A percentile compares a stretch with the other conserved stretches of the same genome.
Evolutionary conservation across 2,797 vertebrate genomes (phyloP).

Genomic region (Psittacula echo): DNA sequence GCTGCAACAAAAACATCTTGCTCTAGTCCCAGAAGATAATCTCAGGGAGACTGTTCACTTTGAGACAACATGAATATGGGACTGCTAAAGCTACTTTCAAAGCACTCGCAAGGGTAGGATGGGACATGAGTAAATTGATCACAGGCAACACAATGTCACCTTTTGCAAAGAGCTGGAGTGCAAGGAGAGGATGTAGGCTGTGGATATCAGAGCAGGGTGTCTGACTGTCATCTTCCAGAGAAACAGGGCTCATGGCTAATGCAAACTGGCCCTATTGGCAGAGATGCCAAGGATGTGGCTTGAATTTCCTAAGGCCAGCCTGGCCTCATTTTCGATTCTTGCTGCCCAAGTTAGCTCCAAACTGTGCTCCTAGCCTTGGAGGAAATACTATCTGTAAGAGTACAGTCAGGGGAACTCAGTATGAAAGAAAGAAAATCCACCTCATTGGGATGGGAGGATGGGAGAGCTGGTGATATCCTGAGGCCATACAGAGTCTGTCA

Average conservation of each 20-base stretch:
- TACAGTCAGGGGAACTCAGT: rapidly evolving
- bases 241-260: neutral
- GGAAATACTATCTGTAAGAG: neutral
- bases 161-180: neutral
- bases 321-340: neutral
- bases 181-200: neutral
- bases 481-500: neutral
- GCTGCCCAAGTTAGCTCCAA: neutral
- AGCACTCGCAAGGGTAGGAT: neutral
- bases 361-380: neutral
- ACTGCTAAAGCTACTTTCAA: neutral
- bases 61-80: neutral
- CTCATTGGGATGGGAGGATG: neutral
- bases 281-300: neutral
- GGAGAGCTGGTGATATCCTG: neutral
- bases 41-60: neutral
- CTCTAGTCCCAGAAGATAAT: neutral
- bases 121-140: neutral
- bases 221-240: neutral
- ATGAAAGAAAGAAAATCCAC: neutral
- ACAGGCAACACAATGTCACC: neutral
- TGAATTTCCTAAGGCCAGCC: neutral
- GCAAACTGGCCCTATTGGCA: neutral
- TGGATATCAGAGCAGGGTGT: neutral
- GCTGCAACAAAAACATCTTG: neutral